These are phyloP conservation scores for Pantelozetes paolii DNA, from an alignment of 2,888 invertebrate genomes.

Conservation along the genomic window DNA sequence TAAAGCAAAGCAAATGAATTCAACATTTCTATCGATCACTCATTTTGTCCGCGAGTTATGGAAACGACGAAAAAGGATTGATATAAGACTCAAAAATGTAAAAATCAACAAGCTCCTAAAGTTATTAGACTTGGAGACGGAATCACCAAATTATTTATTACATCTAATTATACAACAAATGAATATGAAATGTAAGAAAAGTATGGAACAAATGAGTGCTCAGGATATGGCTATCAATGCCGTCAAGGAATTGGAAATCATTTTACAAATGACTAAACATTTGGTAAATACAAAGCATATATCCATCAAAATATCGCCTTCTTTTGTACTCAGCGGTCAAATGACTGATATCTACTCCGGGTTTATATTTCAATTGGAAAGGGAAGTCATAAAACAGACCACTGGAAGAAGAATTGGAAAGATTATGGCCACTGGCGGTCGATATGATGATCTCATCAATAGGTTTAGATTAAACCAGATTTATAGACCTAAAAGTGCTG, in stretches of 20 bases:
- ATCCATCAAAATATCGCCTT: constrained; percentile 59
- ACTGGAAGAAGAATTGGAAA: constrained; percentile 59
- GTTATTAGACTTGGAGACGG: constrained; percentile 35
- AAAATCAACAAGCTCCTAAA: constrained; percentile 24
- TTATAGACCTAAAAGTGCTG: constrained; percentile 60
- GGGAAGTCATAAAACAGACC: constrained; percentile 58
- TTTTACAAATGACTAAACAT: constrained; percentile 65
- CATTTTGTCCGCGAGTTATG: neutral
- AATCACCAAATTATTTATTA: constrained; percentile 23
- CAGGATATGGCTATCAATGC: constrained; percentile 62
- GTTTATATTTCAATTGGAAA: constrained; percentile 64
- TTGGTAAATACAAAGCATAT: constrained; percentile 63
- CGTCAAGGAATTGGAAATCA: constrained; percentile 67
- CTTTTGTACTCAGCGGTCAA: constrained; percentile 59
- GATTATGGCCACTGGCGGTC: constrained; percentile 80
- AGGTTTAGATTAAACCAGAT: constrained; percentile 43
- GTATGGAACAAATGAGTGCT: constrained; percentile 47
- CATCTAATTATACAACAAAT: constrained; percentile 28
- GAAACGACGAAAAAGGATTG: constrained; percentile 32
- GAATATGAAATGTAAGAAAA: constrained; percentile 33
- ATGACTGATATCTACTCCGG: constrained; percentile 64
- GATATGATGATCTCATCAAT: constrained; percentile 74
- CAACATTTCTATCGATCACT: neutral
- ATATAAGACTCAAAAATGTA: constrained; percentile 4
- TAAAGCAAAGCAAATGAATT: constrained; percentile 36